These are phyloP conservation scores for Larimichthys crocea DNA, from an alignment of 2,113 vertebrate genomes.

Conservation along the genomic window DNA sequence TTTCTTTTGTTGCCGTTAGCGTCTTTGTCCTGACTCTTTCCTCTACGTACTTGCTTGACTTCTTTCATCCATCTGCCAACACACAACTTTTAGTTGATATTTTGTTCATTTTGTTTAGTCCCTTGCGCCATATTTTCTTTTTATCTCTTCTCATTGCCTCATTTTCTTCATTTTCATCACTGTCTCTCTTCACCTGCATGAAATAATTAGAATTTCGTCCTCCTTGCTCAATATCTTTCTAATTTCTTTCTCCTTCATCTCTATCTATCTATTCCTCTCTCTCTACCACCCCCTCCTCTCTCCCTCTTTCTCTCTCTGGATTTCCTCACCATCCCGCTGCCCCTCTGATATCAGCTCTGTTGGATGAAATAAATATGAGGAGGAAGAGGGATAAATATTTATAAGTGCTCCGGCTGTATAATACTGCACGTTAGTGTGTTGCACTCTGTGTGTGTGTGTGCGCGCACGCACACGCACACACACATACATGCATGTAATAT, in stretches of 20 bases:
- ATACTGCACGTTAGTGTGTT: conserved; percentile 58
- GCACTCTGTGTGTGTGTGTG: not conserved
- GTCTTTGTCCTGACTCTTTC: not conserved
- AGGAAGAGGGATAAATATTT: conserved; percentile 79
- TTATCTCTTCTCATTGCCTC: too few species aligned
- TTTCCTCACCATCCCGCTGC: conserved; percentile 64
- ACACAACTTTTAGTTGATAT: not conserved
- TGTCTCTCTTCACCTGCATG: conserved; percentile 12
- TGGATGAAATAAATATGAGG: conserved; percentile 82
- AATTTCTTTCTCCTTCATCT: conserved; percentile 23
- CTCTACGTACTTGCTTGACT: not conserved
- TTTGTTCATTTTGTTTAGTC: not conserved
- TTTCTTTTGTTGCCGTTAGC: not conserved
- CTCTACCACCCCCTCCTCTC: conserved; percentile 17
- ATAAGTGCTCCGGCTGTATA: conserved; percentile 71
- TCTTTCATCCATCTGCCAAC: not conserved
- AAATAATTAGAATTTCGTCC: conserved; percentile 1
- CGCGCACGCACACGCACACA: not conserved
- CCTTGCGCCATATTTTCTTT: not conserved
- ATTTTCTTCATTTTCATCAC: not conserved
- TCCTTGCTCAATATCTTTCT: not conserved
- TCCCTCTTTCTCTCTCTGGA: conserved; percentile 35
- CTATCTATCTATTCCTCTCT: conserved; percentile 19
- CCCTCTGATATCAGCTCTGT: conserved; percentile 71
- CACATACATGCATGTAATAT: not conserved